Conservation (phyloP, 2,113 vertebrate genomes). For the Holacanthus passer region DNA sequence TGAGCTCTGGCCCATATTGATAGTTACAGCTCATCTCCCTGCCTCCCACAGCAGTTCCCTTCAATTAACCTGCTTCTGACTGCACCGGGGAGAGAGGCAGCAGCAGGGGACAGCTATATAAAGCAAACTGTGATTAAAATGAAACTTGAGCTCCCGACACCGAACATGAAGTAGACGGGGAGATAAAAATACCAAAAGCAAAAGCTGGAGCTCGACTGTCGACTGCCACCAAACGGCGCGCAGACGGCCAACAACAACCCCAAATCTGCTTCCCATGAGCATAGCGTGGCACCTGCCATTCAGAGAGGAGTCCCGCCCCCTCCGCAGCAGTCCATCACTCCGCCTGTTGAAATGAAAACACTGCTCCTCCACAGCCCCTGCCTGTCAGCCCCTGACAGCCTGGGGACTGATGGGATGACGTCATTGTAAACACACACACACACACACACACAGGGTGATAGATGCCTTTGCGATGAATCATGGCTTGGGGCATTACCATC, state of each 20-base stretch:
- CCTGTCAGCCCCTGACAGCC: slow-evolving; percentile 66
- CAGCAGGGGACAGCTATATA: slow-evolving; percentile 19
- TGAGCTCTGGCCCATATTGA: slow-evolving; percentile 51
- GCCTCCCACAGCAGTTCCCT: slow-evolving; percentile 59
- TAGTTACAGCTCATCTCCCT: slow-evolving; percentile 63
- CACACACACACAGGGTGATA: slow-evolving; percentile 41
- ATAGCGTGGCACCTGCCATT: slow-evolving; percentile 61
- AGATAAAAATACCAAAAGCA: slow-evolving; percentile 22
- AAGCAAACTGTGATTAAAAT: slow-evolving; percentile 65
- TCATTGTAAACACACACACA: slow-evolving; percentile 64
- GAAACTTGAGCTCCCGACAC: slow-evolving; percentile 46
- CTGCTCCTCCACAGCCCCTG: slow-evolving; percentile 55
- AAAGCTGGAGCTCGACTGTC: slow-evolving; percentile 16
- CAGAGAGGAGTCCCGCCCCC: slow-evolving; percentile 47
- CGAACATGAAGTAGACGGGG: neutral
- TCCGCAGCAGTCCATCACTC: slow-evolving; percentile 53
- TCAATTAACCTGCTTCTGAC: slow-evolving; percentile 74
- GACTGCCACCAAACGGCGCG: neutral
- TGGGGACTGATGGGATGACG: slow-evolving; percentile 63
- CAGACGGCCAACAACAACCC: slow-evolving; percentile 11
- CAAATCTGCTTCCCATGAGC: slow-evolving; percentile 33
- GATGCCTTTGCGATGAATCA: slow-evolving; percentile 85
- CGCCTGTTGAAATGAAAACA: slow-evolving; percentile 62
- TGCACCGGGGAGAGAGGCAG: neutral
- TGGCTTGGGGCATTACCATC: slow-evolving; percentile 79